phyloP scores from a whole-genome alignment of 2,888 invertebrate genomes.

The Drosophila histrio region DNA sequence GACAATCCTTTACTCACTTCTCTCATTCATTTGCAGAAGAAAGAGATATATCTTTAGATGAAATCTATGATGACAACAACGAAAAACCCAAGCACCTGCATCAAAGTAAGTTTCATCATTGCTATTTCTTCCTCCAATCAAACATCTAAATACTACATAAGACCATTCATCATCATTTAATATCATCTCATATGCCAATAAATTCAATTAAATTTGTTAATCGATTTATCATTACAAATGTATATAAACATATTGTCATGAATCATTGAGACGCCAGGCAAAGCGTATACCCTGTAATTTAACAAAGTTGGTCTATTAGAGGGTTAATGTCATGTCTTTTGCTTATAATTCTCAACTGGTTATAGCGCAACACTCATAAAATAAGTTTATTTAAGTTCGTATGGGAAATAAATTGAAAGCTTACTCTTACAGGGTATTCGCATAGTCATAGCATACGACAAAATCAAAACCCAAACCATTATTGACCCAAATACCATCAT shows the following conservation, averaged over 20 bases:
- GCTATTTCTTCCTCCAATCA: background rate
- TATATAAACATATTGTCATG: slow-evolving; percentile 32
- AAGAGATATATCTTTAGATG: slow-evolving; percentile 84
- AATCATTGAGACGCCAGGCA: slow-evolving; percentile 13
- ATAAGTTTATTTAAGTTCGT: background rate
- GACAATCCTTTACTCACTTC: background rate
- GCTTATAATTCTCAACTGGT: background rate
- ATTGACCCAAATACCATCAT: background rate
- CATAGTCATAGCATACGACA: background rate
- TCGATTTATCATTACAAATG: slow-evolving; percentile 32
- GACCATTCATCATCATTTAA: background rate
- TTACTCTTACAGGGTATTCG: slow-evolving; percentile 26
- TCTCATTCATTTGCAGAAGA: slow-evolving; percentile 84
- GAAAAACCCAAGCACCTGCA: slow-evolving; percentile 84
- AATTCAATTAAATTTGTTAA: background rate
- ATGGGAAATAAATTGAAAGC: background rate
- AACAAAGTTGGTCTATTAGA: background rate
- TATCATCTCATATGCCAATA: background rate
- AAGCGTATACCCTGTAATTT: slow-evolving; percentile 32
- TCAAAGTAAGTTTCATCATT: slow-evolving; percentile 85
- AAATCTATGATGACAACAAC: slow-evolving; percentile 84
- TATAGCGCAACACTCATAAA: background rate
- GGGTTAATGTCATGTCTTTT: background rate
- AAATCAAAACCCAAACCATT: background rate
- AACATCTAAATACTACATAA: background rate